Evolutionary conservation across 1,140 invertebrate genomes (phyloP).

Genomic region (Drosophila littoralis): DNA sequence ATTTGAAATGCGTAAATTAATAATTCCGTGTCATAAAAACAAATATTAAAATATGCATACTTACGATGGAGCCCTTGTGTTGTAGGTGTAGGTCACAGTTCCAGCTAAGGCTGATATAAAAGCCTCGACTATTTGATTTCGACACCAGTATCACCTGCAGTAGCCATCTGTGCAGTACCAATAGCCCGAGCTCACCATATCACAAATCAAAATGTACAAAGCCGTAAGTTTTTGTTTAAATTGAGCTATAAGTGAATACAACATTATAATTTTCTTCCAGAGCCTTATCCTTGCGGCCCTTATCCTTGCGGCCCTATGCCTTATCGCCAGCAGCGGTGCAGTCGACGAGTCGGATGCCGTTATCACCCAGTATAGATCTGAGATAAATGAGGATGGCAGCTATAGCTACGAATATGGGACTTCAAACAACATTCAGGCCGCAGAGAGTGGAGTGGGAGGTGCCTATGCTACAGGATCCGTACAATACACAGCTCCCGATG

Average conservation of each 20-base stretch:
- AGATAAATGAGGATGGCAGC: slow-evolving; percentile 86
- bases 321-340: slow-evolving; percentile 45
- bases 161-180: slow-evolving; percentile 12
- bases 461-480: slow-evolving; percentile 59
- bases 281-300: slow-evolving; percentile 48
- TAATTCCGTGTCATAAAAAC: slow-evolving; percentile 58
- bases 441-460: slow-evolving; percentile 85
- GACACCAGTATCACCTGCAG: slow-evolving; percentile 60
- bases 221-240: slow-evolving; percentile 43
- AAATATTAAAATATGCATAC: slow-evolving; percentile 50
- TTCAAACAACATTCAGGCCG: slow-evolving; percentile 86
- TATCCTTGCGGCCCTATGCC: slow-evolving; percentile 47
- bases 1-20: slow-evolving; percentile 66
- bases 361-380: slow-evolving; percentile 84
- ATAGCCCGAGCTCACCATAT: slow-evolving; percentile 1
- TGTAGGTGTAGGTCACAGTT: slow-evolving; percentile 65
- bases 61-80: slow-evolving; percentile 21
- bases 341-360: slow-evolving; percentile 62
- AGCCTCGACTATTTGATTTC: slow-evolving; percentile 37
- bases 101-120: slow-evolving; percentile 47
- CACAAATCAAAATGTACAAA: slow-evolving; percentile 52
- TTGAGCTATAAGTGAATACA: not conserved
- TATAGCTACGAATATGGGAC: slow-evolving; percentile 85
- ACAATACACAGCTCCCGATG: slow-evolving; percentile 82
- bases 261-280: slow-evolving; percentile 23